phyloP scores from a whole-genome alignment of 2,797 vertebrate genomes.

The Peromyscus attwateri region DNA sequence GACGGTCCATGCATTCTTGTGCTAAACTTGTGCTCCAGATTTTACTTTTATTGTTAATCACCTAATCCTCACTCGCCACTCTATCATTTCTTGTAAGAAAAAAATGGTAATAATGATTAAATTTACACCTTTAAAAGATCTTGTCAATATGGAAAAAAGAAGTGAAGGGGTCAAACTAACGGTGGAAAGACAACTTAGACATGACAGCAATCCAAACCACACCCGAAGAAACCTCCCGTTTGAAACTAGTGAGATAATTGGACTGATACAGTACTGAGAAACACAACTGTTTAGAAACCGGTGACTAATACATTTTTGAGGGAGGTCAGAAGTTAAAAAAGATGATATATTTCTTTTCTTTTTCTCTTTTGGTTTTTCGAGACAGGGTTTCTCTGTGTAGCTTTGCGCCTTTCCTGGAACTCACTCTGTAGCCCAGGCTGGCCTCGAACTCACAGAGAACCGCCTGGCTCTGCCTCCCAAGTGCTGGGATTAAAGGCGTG shows the following conservation, averaged over 20 bases:
- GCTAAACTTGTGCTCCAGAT: slow-evolving; percentile 17
- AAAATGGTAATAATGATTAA: not conserved
- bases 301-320: slow-evolving; percentile 31
- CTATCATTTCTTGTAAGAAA: not conserved
- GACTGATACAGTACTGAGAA: not conserved
- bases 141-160: not conserved
- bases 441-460: too few relatives aligned
- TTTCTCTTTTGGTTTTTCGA: too few relatives aligned
- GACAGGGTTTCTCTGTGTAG: too few relatives aligned
- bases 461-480: too few relatives aligned
- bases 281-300: not conserved
- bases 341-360: not conserved
- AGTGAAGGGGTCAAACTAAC: not conserved
- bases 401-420: too few relatives aligned
- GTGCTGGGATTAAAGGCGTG: too few relatives aligned
- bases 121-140: not conserved
- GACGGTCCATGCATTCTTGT: not conserved
- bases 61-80: not conserved
- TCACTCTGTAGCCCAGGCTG: too few relatives aligned
- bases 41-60: slow-evolving; percentile 14
- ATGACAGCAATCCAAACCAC: not conserved
- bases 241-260: not conserved
- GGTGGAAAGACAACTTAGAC: not conserved
- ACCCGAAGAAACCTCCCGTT: not conserved
- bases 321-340: slow-evolving; percentile 1